phyloP scores from a whole-genome alignment of 2,797 vertebrate genomes.

The Erithacus rubecula region DNA sequence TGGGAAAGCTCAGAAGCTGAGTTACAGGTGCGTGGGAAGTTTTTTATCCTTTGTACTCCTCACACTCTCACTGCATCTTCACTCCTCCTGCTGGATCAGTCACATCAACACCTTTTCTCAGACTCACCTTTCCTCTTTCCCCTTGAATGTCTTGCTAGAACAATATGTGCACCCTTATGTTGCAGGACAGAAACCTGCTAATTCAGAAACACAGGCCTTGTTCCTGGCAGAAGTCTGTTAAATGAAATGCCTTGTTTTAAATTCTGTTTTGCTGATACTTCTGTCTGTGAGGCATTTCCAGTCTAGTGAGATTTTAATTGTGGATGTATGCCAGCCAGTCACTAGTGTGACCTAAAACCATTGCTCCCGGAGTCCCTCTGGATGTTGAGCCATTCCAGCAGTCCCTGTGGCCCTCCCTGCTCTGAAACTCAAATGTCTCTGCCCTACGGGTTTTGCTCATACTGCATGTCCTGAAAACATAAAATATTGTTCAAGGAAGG shows the following conservation, averaged over 20 bases:
- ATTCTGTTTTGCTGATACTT: constrained; percentile 64
- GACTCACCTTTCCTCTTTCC: neutral
- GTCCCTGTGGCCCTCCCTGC: neutral
- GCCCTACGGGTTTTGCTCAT: neutral
- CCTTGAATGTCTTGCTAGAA: neutral
- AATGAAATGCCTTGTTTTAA: constrained; percentile 23
- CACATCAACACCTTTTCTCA: neutral
- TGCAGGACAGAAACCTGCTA: constrained; percentile 4
- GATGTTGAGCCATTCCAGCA: neutral
- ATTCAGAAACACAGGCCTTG: neutral
- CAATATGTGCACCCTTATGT: accelerated
- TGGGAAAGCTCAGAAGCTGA: constrained; percentile 83
- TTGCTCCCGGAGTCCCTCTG: neutral
- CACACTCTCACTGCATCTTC: neutral
- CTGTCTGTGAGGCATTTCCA: constrained; percentile 66
- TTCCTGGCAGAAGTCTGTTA: constrained; percentile 22
- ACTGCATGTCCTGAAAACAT: neutral
- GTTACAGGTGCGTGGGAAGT: constrained; percentile 79
- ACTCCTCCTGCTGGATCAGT: neutral
- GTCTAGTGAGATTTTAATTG: constrained; percentile 65
- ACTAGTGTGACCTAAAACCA: constrained; percentile 5
- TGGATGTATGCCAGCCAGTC: constrained; percentile 59
- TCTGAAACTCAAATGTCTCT: neutral
- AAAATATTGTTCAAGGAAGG: neutral
- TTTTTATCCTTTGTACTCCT: neutral